Base-by-base conservation (phyloP, 1,140 invertebrate species). In the Micrasema minimum region DNA sequence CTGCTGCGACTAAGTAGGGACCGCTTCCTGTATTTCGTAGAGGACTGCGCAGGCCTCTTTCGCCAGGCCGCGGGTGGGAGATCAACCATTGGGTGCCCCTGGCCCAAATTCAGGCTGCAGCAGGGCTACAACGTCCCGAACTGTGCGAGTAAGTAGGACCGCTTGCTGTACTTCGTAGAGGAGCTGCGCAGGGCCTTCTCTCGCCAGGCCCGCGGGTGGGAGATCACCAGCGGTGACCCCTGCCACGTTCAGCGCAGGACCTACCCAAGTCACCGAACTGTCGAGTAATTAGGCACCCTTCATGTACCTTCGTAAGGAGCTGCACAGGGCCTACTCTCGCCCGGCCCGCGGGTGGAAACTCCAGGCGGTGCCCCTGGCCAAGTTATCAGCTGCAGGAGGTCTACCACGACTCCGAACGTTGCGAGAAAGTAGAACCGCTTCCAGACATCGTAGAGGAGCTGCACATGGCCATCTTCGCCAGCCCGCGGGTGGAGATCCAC, bases 61-160 rank as follows among this genome's bases (percentile, higher is more conserved):
- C n/a, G n/a, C n/a, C n/a, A n/a, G n/a, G n/a, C n/a, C n/a, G n/a
- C n/a, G n/a, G n/a, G n/a, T n/a, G n/a, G n/a, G n/a, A n/a, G n/a
- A n/a, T n/a, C n/a, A n/a, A n/a, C n/a, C n/a, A n/a, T n/a, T n/a
- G n/a, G n/a, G n/a, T n/a, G n/a, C n/a, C n/a, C n/a, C n/a, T n/a
- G n/a, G n/a, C n/a, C n/a, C n/a, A n/a, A n/a, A n/a, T n/a, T n/a
- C n/a, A n/a, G n/a, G n/a, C n/a, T n/a, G n/a, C n/a, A n/a, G n/a
- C n/a, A n/a, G n/a, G 93, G 93, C 1, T 96, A 96, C 77, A 92
- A 96, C 76, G 93, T 96, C 2, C 92, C 92, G 92, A 94, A 79
- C 81, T 96, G 35, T 95, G 93, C 88, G 86, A 92, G 92, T 94
- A 83, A 89, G 90, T 85, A 94, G 80, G 90, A 94, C 70, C 87